Evolutionary conservation across 2,113 vertebrate species (phyloP), one percentile per base, ranked within the genome.

Genomic region (Catagonus wagneri): DNA sequence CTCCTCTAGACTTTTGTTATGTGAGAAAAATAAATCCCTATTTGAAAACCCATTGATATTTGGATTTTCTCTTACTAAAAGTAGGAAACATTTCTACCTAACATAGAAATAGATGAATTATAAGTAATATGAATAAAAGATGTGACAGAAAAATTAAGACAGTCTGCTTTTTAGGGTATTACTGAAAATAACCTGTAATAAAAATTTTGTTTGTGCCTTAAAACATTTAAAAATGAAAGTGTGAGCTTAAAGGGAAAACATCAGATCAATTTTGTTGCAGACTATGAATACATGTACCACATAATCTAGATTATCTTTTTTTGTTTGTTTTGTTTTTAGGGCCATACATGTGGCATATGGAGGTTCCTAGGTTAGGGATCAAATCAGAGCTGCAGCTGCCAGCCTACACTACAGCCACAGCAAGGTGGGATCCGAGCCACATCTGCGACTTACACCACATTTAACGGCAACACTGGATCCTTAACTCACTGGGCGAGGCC

Each of bases 261-360:
- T 52, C 1, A 88, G 17, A 71, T 90, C 96, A 71, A 71, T 83
- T 92, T 93, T 93, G 36, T 54, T 96, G 80, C 66, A 80, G 76
- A 94, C 56, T 91, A 65, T 71, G 36, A 88, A 84, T 36, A 72
- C 17, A 93, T 36, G 32, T 95, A 22, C 34, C 50, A 68, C 78
- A 90, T 88, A 95, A 93, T 68, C 60, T 95, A 66, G 5, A 76
- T 39, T 74, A 80, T 79, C 75, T 72, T 75, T 44, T 44, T 44
- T 44, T 44, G 44, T 44, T 44, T 44, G 44, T 44, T 44, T 44
- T 44, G 44, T 44, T 44, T 44, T 44, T 44, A 44, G 44, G 44
- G 44, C 44, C 44, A 44, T 44, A 44, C 44, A 44, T 44, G 44
- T 44, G 8, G 44, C 44, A 44, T 44, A 44, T 4, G 44, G 44